Evolutionary conservation across 1,140 invertebrate species (phyloP).

Genomic region (Portunus trituberculatus): DNA sequence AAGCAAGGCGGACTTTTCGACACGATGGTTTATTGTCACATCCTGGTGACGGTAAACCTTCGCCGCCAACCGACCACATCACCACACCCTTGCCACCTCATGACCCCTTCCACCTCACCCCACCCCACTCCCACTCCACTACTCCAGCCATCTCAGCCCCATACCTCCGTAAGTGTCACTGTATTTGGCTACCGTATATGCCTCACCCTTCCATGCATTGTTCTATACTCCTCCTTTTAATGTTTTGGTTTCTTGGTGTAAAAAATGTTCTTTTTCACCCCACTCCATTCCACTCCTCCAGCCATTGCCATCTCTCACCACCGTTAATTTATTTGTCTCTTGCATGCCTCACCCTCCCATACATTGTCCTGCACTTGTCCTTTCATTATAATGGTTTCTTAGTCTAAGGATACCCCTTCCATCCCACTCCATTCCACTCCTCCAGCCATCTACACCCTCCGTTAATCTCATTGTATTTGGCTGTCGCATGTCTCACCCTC

Average conservation of each 20-base stretch:
- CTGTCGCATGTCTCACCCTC: too few species aligned
- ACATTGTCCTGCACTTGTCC: too few species aligned
- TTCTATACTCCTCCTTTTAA: too few species aligned
- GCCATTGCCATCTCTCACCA: not conserved
- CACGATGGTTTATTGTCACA: slow-evolving; percentile 40
- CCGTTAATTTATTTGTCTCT: not conserved
- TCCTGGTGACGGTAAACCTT: not conserved
- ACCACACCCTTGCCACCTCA: not conserved
- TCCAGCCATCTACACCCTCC: not conserved
- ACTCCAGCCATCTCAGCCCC: not conserved
- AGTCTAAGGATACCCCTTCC: too few species aligned
- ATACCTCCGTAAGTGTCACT: not conserved
- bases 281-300: not conserved
- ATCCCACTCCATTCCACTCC: not conserved
- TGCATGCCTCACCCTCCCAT: too few species aligned
- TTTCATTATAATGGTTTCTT: too few species aligned
- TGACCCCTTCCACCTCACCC: not conserved
- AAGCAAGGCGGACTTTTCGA: slow-evolving; percentile 46
- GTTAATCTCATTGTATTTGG: not conserved
- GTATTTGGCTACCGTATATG: too few species aligned
- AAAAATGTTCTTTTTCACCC: too few species aligned
- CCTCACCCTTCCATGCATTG: too few species aligned
- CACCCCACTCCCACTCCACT: not conserved
- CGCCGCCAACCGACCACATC: not conserved
- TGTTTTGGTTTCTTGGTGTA: too few species aligned